Conservation (phyloP, 2,888 invertebrate genomes). For the Altica lythri region DNA sequence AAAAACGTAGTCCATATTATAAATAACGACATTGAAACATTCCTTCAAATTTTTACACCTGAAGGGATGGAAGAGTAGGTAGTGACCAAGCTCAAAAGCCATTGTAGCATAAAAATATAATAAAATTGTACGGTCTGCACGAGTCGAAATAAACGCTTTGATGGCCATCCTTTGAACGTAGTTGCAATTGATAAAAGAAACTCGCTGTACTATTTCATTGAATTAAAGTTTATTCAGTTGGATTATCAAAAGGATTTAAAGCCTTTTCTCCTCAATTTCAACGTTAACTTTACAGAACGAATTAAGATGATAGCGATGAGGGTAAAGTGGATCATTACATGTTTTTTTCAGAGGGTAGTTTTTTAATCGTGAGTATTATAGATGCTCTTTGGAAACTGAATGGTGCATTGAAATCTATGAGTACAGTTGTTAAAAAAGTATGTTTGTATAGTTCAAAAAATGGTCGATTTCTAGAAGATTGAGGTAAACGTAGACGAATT, state of each 20-base stretch:
- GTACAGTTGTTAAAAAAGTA: too few relatives aligned
- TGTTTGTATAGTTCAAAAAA: too few relatives aligned
- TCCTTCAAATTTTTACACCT: neutral
- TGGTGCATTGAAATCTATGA: too few relatives aligned
- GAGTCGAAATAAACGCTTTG: slow-evolving; percentile 4
- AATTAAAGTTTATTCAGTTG: slow-evolving; percentile 7
- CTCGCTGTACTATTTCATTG: neutral
- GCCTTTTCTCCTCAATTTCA: neutral
- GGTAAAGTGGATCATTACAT: too few relatives aligned
- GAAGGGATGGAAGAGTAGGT: neutral
- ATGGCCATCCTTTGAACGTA: neutral
- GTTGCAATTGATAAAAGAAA: slow-evolving; percentile 1
- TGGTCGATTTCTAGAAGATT: too few relatives aligned
- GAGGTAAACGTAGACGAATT: too few relatives aligned
- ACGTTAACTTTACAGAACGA: too few relatives aligned
- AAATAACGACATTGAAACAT: neutral
- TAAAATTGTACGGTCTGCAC: neutral
- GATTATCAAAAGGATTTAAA: slow-evolving; percentile 1
- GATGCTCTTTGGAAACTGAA: too few relatives aligned
- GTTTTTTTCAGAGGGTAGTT: too few relatives aligned
- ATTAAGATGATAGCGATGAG: too few relatives aligned
- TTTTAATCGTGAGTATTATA: too few relatives aligned
- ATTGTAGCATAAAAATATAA: neutral
- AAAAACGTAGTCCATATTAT: too few relatives aligned
- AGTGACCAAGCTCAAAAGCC: slow-evolving; percentile 1